These are phyloP conservation scores for Conus canariensis DNA, from an alignment of 2,888 invertebrate genomes.

Conservation along the genomic window DNA sequence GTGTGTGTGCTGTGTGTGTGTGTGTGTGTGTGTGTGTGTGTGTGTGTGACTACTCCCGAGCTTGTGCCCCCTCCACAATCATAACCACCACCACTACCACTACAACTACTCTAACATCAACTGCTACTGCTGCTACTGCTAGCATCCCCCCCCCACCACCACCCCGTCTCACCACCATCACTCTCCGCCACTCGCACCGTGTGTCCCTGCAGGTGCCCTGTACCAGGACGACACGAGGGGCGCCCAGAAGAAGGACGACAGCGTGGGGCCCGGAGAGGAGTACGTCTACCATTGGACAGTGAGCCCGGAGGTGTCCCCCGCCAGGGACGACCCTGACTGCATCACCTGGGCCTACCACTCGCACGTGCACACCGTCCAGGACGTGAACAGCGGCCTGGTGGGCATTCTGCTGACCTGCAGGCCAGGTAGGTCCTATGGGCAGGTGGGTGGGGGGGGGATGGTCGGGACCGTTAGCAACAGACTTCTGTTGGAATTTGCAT, in stretches of 20 bases:
- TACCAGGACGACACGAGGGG: constrained; percentile 56
- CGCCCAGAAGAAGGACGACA: constrained; percentile 54
- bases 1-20: too few relatives aligned
- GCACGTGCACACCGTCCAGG: constrained; percentile 58
- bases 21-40: too few relatives aligned
- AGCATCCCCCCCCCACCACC: neutral
- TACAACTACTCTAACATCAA: too few relatives aligned
- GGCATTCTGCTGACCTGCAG: constrained; percentile 56
- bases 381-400: constrained; percentile 60
- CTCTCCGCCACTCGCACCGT: too few relatives aligned
- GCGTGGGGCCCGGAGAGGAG: constrained; percentile 51
- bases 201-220: constrained; percentile 50
- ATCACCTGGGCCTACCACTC: constrained; percentile 66
- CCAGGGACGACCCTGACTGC: constrained; percentile 59
- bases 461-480: neutral
- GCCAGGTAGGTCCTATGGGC: constrained; percentile 14
- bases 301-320: constrained; percentile 55
- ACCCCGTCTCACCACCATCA: neutral
- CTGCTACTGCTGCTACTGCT: too few relatives aligned
- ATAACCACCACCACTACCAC: too few relatives aligned
- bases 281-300: constrained; percentile 57
- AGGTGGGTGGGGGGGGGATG: neutral
- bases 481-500: too few relatives aligned
- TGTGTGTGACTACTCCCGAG: too few relatives aligned
- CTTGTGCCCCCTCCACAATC: too few relatives aligned